Conservation (phyloP, 2,113 vertebrate genomes). For the Ictalurus punctatus region DNA sequence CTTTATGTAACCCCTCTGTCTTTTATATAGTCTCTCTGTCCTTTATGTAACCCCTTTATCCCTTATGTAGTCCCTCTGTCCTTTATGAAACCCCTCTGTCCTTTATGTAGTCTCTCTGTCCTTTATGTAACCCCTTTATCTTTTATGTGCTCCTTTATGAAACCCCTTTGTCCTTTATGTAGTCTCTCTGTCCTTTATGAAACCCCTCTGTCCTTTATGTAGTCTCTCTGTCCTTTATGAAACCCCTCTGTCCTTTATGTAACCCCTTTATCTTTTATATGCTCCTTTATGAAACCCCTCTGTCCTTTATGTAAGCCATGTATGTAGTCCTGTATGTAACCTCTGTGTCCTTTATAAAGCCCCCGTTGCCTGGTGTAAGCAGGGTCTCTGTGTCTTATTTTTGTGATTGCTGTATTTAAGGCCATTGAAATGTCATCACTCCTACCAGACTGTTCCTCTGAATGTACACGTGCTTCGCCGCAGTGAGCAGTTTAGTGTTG, state of each 20-base stretch:
- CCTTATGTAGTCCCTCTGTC: background rate
- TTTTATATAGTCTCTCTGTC: background rate
- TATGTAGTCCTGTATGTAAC: background rate
- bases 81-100: background rate
- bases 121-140: background rate
- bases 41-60: background rate
- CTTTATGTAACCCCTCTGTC: background rate
- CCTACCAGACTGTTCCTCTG: conserved; percentile 27
- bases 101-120: background rate
- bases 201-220: background rate
- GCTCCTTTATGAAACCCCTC: background rate
- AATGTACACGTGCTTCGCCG: conserved; percentile 54
- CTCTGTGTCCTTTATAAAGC: background rate
- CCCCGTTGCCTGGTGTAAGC: background rate
- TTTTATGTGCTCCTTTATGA: background rate
- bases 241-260: background rate
- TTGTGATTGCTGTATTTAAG: background rate
- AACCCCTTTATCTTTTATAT: background rate
- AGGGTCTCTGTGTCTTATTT: conserved; percentile 1
- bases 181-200: background rate
- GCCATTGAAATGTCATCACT: conserved; percentile 32
- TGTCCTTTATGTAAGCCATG: too few relatives aligned
- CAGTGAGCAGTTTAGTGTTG: conserved; percentile 31
- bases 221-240: background rate
- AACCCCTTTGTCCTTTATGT: background rate